Base-by-base conservation (phyloP, 2,888 invertebrate species). In the Deilephila porcellus region DNA sequence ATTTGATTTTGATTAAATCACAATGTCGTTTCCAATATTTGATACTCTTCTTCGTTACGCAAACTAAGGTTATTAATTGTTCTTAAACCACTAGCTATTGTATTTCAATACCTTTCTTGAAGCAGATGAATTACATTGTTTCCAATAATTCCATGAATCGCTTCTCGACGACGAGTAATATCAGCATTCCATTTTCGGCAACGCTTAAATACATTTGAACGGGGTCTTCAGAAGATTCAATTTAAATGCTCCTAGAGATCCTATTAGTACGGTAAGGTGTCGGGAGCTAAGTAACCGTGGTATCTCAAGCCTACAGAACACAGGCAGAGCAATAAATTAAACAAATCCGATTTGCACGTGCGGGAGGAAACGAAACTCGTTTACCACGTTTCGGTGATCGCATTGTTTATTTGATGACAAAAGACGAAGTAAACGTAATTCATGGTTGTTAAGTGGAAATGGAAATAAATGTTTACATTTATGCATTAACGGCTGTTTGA, bases 311-410 rank as follows among this genome's bases (percentile, higher is more conserved):
- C 81, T 85, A 86, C 88, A 85, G 88, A 25, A 86, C 88, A 83
- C 80, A 87, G 88, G 89, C 88, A 88, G 84, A 86, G 90, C 90
- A 90, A 93, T 94, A 94, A 94, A 94, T 94, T 94, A 93, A 88
- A 92, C 91, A 92, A 93, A 94, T 93, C 93, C 90, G 92, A 94
- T 94, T 93, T 92, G 89, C 92, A 91, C 93, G 92, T 91, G 89
- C 89, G 84, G 83, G 86, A 82, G 86, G 87, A 80, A 83, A 84
- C 81, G 80, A 79, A 85, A 87, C 86, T 88, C 88, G 85, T 81
- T 85, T 87, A 85, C 86, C 81, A 81, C 80, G 82, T 86, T 87
- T 87, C 81, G 82, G 86, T 85, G 88, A 90, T 88, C 85, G 83
- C 82, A 79, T 85, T 90, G 87, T 90, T 90, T 90, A 90, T 85